phyloP scores from a whole-genome alignment of 2,888 invertebrate species.

The Sphaerophoria taeniata region DNA sequence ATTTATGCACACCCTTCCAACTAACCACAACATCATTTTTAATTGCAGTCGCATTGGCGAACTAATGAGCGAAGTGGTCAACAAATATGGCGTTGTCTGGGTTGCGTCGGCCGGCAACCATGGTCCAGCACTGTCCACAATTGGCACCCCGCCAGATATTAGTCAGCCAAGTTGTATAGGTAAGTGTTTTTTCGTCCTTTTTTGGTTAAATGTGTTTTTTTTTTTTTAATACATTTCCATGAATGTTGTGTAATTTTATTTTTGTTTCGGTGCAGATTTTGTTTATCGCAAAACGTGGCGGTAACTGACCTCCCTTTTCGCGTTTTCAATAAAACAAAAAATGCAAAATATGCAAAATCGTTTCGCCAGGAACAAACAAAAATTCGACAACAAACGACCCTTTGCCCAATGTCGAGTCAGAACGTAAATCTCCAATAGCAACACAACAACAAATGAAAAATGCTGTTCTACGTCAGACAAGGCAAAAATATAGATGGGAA shows the following conservation, averaged over 20 bases:
- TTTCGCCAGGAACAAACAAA: too few species aligned
- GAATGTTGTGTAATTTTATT: slow-evolving; percentile 33
- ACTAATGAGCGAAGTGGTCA: slow-evolving; percentile 93
- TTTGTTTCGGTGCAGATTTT: slow-evolving; percentile 44
- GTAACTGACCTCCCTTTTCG: slow-evolving; percentile 40
- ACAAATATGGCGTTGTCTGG: slow-evolving; percentile 96
- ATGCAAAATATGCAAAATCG: slow-evolving; percentile 4
- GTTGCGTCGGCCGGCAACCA: slow-evolving; percentile 97
- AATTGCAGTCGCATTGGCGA: slow-evolving; percentile 90
- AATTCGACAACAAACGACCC: too few species aligned
- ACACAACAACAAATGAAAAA: neutral
- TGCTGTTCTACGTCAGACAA: too few species aligned
- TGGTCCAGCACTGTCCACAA: slow-evolving; percentile 89
- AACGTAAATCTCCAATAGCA: slow-evolving; percentile 47
- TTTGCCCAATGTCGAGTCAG: slow-evolving; percentile 53
- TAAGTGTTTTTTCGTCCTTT: slow-evolving; percentile 77
- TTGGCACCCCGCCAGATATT: slow-evolving; percentile 94
- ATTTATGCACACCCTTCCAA: slow-evolving; percentile 59
- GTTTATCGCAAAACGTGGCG: slow-evolving; percentile 63
- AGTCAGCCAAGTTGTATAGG: slow-evolving; percentile 93
- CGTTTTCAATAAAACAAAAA: slow-evolving; percentile 47
- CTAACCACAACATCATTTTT: slow-evolving; percentile 70
- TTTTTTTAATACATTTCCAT: slow-evolving; percentile 23
- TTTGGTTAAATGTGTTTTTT: slow-evolving; percentile 16
- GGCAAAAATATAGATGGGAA: neutral